Conservation (phyloP, 1,140 invertebrate genomes). For the Penaeus chinensis region DNA sequence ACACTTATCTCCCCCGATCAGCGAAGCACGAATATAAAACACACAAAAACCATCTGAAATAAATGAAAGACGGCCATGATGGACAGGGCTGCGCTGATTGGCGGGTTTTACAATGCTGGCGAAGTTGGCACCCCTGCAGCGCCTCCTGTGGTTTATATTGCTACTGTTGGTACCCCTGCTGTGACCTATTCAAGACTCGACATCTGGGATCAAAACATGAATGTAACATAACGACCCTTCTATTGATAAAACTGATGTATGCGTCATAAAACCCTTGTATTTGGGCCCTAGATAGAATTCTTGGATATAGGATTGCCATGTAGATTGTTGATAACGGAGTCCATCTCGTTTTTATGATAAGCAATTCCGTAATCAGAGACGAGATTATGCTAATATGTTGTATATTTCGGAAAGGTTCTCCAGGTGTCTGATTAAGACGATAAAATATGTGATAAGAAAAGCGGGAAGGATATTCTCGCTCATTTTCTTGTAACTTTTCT, state of each 20-base stretch:
- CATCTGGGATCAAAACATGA: slow-evolving; percentile 52
- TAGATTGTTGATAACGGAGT: slow-evolving; percentile 28
- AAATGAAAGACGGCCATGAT: not conserved
- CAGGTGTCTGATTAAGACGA: slow-evolving; percentile 8
- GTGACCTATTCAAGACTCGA: slow-evolving; percentile 47
- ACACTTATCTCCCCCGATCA: not conserved
- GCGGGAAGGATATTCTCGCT: not conserved
- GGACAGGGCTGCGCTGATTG: slow-evolving; percentile 38
- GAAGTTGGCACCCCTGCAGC: slow-evolving; percentile 44
- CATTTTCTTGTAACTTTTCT: not conserved
- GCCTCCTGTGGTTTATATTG: slow-evolving; percentile 43
- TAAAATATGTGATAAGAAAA: slow-evolving; percentile 18
- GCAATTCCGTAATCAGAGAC: not conserved
- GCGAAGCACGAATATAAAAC: not conserved
- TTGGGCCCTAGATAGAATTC: slow-evolving; percentile 33
- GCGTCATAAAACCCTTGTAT: slow-evolving; percentile 48
- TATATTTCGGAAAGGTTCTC: not conserved
- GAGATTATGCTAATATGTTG: slow-evolving; percentile 42
- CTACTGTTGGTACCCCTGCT: slow-evolving; percentile 57
- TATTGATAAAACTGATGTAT: slow-evolving; percentile 36
- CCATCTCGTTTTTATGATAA: slow-evolving; percentile 46
- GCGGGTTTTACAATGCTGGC: slow-evolving; percentile 30
- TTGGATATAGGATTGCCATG: slow-evolving; percentile 15
- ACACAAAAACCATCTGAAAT: not conserved
- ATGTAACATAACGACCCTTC: slow-evolving; percentile 52